Evolutionary conservation across 2,888 invertebrate genomes (phyloP), one percentile per base, ranked within the genome.

Genomic region (Hirtodrosophila cameraria): DNA sequence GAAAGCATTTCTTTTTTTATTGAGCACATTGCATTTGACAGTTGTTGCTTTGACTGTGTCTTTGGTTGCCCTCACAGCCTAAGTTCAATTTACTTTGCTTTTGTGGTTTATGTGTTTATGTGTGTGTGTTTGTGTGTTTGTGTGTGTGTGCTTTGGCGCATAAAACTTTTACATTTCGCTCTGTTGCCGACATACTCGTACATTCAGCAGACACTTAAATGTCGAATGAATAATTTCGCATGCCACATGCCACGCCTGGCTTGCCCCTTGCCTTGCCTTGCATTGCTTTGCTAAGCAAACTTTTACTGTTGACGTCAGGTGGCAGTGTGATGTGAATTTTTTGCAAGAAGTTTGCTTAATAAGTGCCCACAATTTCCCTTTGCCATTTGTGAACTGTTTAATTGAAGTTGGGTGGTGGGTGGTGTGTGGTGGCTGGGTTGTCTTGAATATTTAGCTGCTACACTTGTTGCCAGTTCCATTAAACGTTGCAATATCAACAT

Each of bases 181-280:
- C 52, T 31, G 50, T 46, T 78, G 70, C 49, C 75, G 61, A 23
- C 15, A 28, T 28, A n/a, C n/a, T n/a, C n/a, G n/a, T n/a, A n/a
- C n/a, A n/a, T n/a, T n/a, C n/a, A 15, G 62, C 82, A 75, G 75
- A 84, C 75, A 82, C 84, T 77, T 81, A 84, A 82, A 75, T 68
- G 69, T 70, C 72, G 78, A 84, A 86, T 82, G 86, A 82, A 82
- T 86, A 84, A 82, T 86, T 86, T 81, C 75, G 61, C 60, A 57
- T 59, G 86, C 66, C 84, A 64, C 67, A 38, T 43, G 38, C 50
- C 64, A 28, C 61, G 5, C 23, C n/a, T n/a, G n/a, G 23, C 23
- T 8, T 1, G 18, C 23, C 6, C 23, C 7, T 1, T n/a, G n/a
- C 3, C 23, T 0, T 63, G 57, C 42, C 55, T 35, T n/a, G n/a